Percentiles rank a stretch among this genome's conserved stretches.
These are phyloP conservation scores for Cryptotermes secundus DNA, from an alignment of 1,140 invertebrate species.

Conservation along the genomic window DNA sequence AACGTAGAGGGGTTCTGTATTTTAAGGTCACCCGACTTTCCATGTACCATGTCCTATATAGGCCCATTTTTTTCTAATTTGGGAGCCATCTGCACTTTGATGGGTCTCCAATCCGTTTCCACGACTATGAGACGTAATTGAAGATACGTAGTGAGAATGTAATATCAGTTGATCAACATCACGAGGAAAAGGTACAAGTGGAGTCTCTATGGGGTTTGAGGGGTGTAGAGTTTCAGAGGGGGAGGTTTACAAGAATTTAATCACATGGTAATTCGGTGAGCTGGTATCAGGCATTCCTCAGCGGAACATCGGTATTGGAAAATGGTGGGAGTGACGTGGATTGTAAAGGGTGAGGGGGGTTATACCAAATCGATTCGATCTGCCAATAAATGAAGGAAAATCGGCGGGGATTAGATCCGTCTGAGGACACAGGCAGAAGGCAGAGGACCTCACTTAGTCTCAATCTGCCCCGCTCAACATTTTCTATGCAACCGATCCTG, in stretches of 20 bases:
- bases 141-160: neutral
- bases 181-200: conserved; percentile 11
- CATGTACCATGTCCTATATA: no score
- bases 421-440: neutral
- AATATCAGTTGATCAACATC: conserved; percentile 19
- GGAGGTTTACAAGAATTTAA: conserved; percentile 17
- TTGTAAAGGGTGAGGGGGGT: neutral
- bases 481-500: neutral
- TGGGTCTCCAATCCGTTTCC: conserved; percentile 9
- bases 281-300: conserved; percentile 15
- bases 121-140: neutral
- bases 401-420: neutral
- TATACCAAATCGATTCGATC: conserved; percentile 12
- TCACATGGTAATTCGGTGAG: conserved; percentile 18
- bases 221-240: conserved; percentile 8
- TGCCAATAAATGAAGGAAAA: conserved; percentile 14
- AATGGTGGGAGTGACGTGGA: neutral
- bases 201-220: neutral
- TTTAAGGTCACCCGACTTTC: no score
- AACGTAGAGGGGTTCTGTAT: no score
- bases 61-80: neutral
- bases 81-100: neutral
- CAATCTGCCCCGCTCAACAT: neutral
- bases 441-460: neutral
- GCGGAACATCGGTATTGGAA: conserved; percentile 15